Percentiles rank a stretch among this genome's conserved stretches.
Evolutionary conservation across 1,140 invertebrate genomes (phyloP).

Genomic region (Drosophila truncata): DNA sequence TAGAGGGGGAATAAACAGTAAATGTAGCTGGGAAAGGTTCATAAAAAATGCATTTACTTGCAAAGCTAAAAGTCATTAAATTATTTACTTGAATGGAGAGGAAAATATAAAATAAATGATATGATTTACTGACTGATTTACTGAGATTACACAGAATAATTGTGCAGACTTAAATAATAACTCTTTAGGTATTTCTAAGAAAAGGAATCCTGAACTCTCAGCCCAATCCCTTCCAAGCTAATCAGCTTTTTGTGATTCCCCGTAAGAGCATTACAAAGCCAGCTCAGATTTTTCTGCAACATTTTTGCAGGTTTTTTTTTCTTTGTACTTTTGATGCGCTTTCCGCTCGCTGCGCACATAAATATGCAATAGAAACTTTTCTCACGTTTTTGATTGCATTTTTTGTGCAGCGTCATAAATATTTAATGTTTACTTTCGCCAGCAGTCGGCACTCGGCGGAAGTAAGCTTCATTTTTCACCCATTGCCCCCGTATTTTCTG

Average conservation of each 20-base stretch:
- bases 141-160: not conserved
- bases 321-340: slow-evolving; percentile 12
- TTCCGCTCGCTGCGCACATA: slow-evolving; percentile 64
- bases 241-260: slow-evolving; percentile 9
- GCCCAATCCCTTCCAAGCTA: not conserved
- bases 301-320: slow-evolving; percentile 31
- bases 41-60: not conserved
- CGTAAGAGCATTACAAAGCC: slow-evolving; percentile 48
- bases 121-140: not conserved
- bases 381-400: slow-evolving; percentile 82
- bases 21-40: not conserved
- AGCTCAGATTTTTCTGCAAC: not conserved
- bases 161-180: not conserved
- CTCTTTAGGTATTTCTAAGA: not conserved
- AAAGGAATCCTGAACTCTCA: not conserved
- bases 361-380: slow-evolving; percentile 84
- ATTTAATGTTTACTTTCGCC: slow-evolving; percentile 72
- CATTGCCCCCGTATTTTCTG: not conserved
- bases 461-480: slow-evolving; percentile 41
- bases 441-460: slow-evolving; percentile 23
- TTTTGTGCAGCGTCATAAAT: slow-evolving; percentile 79
- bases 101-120: not conserved
- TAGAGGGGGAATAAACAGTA: not conserved
- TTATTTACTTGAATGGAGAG: too few relatives aligned
- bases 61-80: not conserved